Percentiles rank a stretch among this genome's conserved stretches.
Conservation (phyloP, 1,140 invertebrate genomes). For the Bombus affinis region DNA sequence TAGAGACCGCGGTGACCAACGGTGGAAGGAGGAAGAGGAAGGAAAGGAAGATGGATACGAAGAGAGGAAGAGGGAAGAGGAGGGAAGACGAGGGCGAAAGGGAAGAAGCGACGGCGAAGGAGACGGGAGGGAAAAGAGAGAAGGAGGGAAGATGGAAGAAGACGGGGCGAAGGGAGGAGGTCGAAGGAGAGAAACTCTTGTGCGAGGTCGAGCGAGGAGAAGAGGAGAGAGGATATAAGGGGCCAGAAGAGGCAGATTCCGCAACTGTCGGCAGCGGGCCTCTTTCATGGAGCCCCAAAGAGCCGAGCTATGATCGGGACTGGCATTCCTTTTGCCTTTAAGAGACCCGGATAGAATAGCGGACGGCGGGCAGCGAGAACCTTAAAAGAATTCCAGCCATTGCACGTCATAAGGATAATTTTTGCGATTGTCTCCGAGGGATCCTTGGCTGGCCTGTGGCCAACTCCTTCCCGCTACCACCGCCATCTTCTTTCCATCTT, state of each 20-base stretch:
- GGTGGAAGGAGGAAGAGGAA: slow-evolving; percentile 20
- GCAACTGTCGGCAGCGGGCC: slow-evolving; percentile 72
- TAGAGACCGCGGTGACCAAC: slow-evolving; percentile 25
- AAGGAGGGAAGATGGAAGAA: slow-evolving; percentile 43
- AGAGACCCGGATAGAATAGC: slow-evolving; percentile 71
- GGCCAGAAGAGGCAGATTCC: slow-evolving; percentile 73
- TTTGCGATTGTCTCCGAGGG: slow-evolving; percentile 77
- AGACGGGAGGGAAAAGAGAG: not conserved
- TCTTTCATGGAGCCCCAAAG: slow-evolving; percentile 74
- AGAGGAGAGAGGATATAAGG: slow-evolving; percentile 52
- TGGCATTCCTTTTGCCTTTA: slow-evolving; percentile 78
- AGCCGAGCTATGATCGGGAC: slow-evolving; percentile 79
- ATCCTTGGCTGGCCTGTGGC: not conserved
- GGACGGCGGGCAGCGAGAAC: slow-evolving; percentile 57
- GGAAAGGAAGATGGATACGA: not conserved
- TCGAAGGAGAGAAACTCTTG: slow-evolving; percentile 57
- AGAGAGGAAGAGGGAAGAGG: not conserved
- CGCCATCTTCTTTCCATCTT: slow-evolving; percentile 38
- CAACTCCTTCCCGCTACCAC: not conserved
- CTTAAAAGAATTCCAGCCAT: slow-evolving; percentile 79
- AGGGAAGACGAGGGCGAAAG: slow-evolving; percentile 44
- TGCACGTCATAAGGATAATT: slow-evolving; percentile 80
- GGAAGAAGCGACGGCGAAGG: not conserved
- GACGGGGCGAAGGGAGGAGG: slow-evolving; percentile 34
- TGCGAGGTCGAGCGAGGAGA: slow-evolving; percentile 30